A percentile compares a stretch with the other conserved stretches of the same genome.
Conservation (phyloP, 2,888 invertebrate species). For the Lepidochrysops patricia region DNA sequence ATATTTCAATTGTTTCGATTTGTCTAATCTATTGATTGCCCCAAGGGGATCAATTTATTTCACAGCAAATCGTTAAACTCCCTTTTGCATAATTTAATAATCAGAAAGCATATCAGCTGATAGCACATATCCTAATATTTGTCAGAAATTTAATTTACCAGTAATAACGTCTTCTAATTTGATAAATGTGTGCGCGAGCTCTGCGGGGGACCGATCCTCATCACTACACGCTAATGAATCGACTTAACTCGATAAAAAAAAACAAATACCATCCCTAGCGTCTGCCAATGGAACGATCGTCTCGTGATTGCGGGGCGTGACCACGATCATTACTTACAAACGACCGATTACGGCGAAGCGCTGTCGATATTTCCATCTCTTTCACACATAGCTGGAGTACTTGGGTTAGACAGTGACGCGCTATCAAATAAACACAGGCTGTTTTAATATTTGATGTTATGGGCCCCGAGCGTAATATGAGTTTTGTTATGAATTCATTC, state of each 20-base stretch:
- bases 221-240: conserved; percentile 43
- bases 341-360: conserved; percentile 23
- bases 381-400: conserved; percentile 24
- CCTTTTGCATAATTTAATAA: neutral
- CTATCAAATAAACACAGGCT: conserved; percentile 41
- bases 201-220: conserved; percentile 22
- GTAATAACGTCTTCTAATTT: neutral
- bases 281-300: conserved; percentile 52
- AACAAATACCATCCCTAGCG: conserved; percentile 25
- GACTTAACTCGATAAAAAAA: conserved; percentile 52
- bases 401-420: conserved; percentile 29
- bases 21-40: too few relatives aligned
- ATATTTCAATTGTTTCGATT: too few relatives aligned
- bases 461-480: conserved; percentile 39
- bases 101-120: neutral
- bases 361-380: conserved; percentile 31
- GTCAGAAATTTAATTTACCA: neutral
- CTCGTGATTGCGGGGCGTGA: conserved; percentile 66
- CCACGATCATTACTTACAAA: conserved; percentile 58
- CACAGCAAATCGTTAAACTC: too few relatives aligned
- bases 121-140: neutral
- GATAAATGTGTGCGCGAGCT: neutral
- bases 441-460: conserved; percentile 69
- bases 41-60: neutral
- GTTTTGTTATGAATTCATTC: conserved; percentile 59